Base-by-base conservation (phyloP, 2,888 invertebrate genomes). In the Ectemnius lituratus region DNA sequence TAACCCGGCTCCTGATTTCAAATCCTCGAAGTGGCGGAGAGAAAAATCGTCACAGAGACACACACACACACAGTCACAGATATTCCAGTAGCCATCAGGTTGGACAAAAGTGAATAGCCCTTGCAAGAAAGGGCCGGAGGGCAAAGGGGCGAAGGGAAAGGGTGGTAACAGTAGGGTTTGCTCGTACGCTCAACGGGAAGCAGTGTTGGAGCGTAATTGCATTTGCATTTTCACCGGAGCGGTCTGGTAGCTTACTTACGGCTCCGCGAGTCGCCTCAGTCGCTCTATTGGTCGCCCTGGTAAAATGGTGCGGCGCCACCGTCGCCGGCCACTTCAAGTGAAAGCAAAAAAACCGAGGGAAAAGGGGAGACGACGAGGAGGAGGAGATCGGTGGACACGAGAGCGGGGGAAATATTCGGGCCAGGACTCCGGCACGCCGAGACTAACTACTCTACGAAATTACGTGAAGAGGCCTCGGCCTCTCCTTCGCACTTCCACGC, bases 141-240 rank as follows among this genome's bases (percentile, higher is more conserved):
- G 37, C 5, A 37, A 37, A 11, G 1, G 37, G 23, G 23, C 23
- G 23, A 23, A 2, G 37, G 37, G 37, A 11, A 11, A 8, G 37
- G 37, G 8, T 6, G 37, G 37, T 11, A 37, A 2, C 37, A 37
- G 37, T 37, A 11, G 37, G 37, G 37, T 37, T 37, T 37, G 37
- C 37, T 37, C 37, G 37, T 11, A 37, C 37, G 37, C 37, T 11
- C 37, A 11, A 37, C 37, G 37, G 37, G 37, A 37, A 37, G 37
- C 37, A 37, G 37, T 37, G 37, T 37, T 37, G 37, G 37, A 37
- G 46, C 62, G 74, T 78, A 78, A 81, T 86, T 85, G 82, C 81
- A 85, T 86, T 83, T 86, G 80, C 84, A 86, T 85, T 85, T 83
- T 72, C 69, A 60, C 69, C 65, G 52, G 52, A 16, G 59, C 16